A percentile compares a stretch with the other conserved stretches of the same genome.
Conservation (phyloP, 2,797 vertebrate genomes). For the Sebastes itinus region DNA sequence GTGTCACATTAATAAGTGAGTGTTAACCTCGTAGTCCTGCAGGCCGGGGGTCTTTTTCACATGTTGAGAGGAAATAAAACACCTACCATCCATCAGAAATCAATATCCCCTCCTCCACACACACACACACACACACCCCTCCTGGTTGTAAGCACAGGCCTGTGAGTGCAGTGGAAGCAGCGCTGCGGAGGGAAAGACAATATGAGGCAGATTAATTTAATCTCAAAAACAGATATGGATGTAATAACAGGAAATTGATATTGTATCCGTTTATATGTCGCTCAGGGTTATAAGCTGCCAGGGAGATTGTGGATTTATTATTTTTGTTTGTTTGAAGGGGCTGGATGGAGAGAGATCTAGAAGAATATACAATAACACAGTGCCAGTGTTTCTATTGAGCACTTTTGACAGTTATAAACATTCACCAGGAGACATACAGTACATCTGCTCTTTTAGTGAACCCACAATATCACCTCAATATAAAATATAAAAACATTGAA, state of each 20-base stretch:
- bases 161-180: constrained; percentile 37
- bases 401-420: neutral
- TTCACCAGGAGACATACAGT: neutral
- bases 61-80: constrained; percentile 56
- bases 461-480: neutral
- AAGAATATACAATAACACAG: neutral
- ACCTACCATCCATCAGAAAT: constrained; percentile 57
- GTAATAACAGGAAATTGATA: constrained; percentile 62
- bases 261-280: constrained; percentile 32
- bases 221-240: constrained; percentile 25
- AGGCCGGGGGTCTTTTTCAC: constrained; percentile 43
- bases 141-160: constrained; percentile 36
- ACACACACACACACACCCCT: constrained; percentile 7
- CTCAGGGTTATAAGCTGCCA: constrained; percentile 8
- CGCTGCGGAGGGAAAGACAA: constrained; percentile 31
- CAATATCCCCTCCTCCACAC: constrained; percentile 33
- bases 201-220: constrained; percentile 55
- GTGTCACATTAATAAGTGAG: constrained; percentile 51
- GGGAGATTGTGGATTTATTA: neutral
- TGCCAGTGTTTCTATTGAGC: neutral
- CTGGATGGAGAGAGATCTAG: neutral
- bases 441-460: neutral
- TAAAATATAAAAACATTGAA: neutral
- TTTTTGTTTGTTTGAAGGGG: neutral
- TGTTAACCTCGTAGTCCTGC: constrained; percentile 38